Conservation (phyloP, 2,888 invertebrate genomes). For the Eupsilia transversa region DNA sequence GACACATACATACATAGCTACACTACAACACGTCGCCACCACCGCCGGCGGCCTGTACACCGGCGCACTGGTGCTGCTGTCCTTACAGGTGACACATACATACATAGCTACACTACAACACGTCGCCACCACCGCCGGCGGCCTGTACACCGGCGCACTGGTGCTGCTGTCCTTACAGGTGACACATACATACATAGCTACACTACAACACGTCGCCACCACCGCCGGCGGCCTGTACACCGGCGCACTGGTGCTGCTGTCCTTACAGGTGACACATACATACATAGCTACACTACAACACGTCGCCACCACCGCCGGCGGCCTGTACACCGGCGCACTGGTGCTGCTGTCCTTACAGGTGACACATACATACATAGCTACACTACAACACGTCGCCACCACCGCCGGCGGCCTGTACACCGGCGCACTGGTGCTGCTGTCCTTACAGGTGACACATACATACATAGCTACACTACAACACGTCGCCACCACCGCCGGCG, state of each 20-base stretch:
- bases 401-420: no score
- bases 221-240: constrained; percentile 1
- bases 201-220: background rate
- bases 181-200: constrained; percentile 77
- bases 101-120: no score
- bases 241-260: background rate
- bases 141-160: constrained; percentile 94
- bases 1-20: no score
- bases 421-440: no score
- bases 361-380: background rate
- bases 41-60: no score
- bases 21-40: no score
- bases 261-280: background rate
- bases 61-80: no score
- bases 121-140: constrained; percentile 96
- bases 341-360: background rate
- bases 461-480: no score
- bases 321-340: background rate
- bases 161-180: constrained; percentile 88
- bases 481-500: no score
- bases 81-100: no score
- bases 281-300: background rate
- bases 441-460: no score
- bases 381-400: no score
- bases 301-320: constrained; percentile 2